Evolutionary conservation across 2,888 invertebrate genomes (phyloP).

Genomic region (Hirtodrosophila trivittata): DNA sequence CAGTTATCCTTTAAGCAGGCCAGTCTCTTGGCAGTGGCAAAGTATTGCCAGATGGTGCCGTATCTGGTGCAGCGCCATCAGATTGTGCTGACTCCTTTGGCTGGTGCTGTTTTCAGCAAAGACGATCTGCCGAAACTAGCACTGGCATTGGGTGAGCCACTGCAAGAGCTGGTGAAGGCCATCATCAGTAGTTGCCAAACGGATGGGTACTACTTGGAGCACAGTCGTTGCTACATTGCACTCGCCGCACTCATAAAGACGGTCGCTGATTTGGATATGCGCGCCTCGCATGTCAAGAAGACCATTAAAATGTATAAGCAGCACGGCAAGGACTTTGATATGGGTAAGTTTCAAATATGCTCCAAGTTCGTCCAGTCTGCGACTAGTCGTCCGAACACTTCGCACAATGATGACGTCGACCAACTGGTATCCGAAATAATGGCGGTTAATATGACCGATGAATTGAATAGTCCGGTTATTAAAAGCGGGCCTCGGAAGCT

Average conservation of each 20-base stretch:
- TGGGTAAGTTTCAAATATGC: slow-evolving; percentile 31
- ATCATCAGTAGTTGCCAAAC: slow-evolving; percentile 67
- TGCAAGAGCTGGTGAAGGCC: slow-evolving; percentile 44
- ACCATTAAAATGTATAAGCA: slow-evolving; percentile 55
- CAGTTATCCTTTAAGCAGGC: too few relatives aligned
- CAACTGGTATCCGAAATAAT: too few relatives aligned
- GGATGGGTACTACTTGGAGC: slow-evolving; percentile 54
- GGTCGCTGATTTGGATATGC: slow-evolving; percentile 38
- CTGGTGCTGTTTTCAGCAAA: slow-evolving; percentile 51
- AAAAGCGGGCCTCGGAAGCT: too few relatives aligned
- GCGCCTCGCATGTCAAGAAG: slow-evolving; percentile 33
- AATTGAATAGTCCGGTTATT: too few relatives aligned
- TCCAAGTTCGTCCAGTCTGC: too few relatives aligned
- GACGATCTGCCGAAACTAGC: slow-evolving; percentile 52
- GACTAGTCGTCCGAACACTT: too few relatives aligned
- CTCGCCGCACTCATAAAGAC: slow-evolving; percentile 52
- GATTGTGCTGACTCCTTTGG: too few relatives aligned
- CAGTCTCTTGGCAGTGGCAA: too few relatives aligned
- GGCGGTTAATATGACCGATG: too few relatives aligned
- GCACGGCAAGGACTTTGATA: slow-evolving; percentile 50
- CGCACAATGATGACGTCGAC: too few relatives aligned
- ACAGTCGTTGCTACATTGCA: slow-evolving; percentile 64
- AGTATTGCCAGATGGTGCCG: too few relatives aligned
- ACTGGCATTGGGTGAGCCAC: slow-evolving; percentile 30
- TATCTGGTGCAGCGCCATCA: too few relatives aligned